Conservation (phyloP, 2,113 vertebrate genomes). For the Cyprinus carpio region DNA sequence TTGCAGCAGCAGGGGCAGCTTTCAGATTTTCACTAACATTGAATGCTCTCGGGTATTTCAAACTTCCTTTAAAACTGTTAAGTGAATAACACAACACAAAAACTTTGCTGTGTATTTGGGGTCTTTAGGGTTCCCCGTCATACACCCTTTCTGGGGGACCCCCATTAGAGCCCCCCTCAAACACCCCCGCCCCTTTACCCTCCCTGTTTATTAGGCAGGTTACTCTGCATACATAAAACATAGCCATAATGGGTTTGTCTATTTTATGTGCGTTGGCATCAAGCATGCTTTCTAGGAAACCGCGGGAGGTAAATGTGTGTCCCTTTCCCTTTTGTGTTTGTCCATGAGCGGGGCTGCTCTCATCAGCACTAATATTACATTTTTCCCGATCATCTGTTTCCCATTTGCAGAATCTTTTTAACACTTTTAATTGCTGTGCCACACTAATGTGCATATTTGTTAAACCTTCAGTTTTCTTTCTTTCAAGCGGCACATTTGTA, state of each 20-base stretch:
- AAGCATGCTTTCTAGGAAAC: constrained; percentile 69
- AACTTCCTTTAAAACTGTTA: background rate
- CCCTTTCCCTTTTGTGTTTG: constrained; percentile 59
- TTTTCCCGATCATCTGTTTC: constrained; percentile 32
- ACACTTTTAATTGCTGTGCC: constrained; percentile 14
- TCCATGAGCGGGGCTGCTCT: constrained; percentile 65
- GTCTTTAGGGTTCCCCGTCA: background rate
- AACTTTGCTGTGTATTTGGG: background rate
- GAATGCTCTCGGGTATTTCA: background rate
- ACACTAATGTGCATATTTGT: constrained; percentile 12
- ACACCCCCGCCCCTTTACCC: constrained; percentile 57
- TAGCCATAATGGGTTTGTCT: constrained; percentile 72
- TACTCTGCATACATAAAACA: constrained; percentile 76
- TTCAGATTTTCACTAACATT: background rate
- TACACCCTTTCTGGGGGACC: background rate
- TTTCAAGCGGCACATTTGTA: background rate
- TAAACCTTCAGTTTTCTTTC: constrained; percentile 5
- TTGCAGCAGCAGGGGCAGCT: no score
- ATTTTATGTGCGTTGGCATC: constrained; percentile 76
- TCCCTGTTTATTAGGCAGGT: constrained; percentile 74
- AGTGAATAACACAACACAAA: background rate
- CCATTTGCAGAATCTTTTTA: constrained; percentile 20
- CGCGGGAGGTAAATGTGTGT: constrained; percentile 65
- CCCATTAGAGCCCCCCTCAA: background rate
- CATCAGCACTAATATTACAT: constrained; percentile 33